Conservation (phyloP, 2,797 vertebrate genomes). For the Microcaecilia unicolor region DNA sequence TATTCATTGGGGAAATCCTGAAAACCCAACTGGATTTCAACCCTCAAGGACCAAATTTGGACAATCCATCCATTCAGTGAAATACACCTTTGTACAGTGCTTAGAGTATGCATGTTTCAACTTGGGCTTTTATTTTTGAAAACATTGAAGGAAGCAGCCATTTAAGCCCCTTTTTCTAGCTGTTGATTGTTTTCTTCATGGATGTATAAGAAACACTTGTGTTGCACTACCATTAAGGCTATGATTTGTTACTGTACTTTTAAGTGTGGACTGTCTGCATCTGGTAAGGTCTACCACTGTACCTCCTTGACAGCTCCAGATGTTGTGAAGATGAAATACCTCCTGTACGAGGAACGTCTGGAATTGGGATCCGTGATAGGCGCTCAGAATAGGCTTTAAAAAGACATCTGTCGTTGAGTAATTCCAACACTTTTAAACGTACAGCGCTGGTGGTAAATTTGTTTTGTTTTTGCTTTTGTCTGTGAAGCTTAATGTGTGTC, state of each 20-base stretch:
- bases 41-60: too few relatives aligned
- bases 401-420: slow-evolving; percentile 58
- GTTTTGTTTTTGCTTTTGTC: too few relatives aligned
- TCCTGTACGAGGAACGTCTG: slow-evolving; percentile 47
- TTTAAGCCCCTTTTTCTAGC: slow-evolving; percentile 12
- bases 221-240: slow-evolving; percentile 21
- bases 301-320: slow-evolving; percentile 55
- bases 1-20: too few relatives aligned
- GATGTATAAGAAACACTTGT: slow-evolving; percentile 36
- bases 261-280: slow-evolving; percentile 41
- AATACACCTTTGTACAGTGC: too few relatives aligned
- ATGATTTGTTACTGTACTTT: slow-evolving; percentile 52
- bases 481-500: too few relatives aligned
- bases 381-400: slow-evolving; percentile 53
- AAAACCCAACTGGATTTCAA: too few relatives aligned
- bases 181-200: slow-evolving; percentile 15
- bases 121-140: neutral
- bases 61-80: too few relatives aligned
- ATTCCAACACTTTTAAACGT: slow-evolving; percentile 53
- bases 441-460: too few relatives aligned
- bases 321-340: slow-evolving; percentile 58
- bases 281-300: slow-evolving; percentile 41
- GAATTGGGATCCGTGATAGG: slow-evolving; percentile 37
- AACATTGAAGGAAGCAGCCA: too few relatives aligned
- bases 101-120: too few relatives aligned